Evolutionary conservation across 37 sponge, comb jelly and placozoan genomes (phyloP).

Genomic region (Oopsacas minuta): DNA sequence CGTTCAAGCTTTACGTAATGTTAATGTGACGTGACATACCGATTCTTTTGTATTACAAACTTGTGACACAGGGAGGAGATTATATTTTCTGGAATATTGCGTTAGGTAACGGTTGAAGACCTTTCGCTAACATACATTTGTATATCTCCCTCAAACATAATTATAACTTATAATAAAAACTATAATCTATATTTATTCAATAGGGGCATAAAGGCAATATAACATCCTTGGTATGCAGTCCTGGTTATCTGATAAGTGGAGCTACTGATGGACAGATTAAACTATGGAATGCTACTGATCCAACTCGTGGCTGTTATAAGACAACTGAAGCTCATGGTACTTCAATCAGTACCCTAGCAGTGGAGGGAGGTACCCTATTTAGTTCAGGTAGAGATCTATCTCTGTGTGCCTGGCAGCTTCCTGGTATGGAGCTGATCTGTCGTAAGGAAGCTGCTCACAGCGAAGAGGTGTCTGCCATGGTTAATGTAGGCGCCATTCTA

Average conservation of each 20-base stretch:
- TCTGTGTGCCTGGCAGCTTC: slow-evolving; percentile 60
- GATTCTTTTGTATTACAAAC: no score
- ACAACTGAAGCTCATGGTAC: slow-evolving; percentile 61
- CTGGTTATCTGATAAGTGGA: slow-evolving; percentile 48
- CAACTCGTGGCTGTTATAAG: slow-evolving; percentile 64
- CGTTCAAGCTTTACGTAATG: no score
- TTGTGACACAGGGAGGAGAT: no score
- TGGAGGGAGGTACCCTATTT: slow-evolving; percentile 44
- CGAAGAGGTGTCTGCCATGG: not conserved
- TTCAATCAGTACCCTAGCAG: slow-evolving; percentile 50
- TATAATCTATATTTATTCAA: not conserved
- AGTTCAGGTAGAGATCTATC: slow-evolving; percentile 59
- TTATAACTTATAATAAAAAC: no score
- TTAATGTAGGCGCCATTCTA: not conserved
- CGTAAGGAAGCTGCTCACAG: slow-evolving; percentile 4
- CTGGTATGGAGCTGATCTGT: slow-evolving; percentile 43
- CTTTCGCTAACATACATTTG: no score
- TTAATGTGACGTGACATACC: no score
- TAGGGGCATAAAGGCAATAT: slow-evolving; percentile 74
- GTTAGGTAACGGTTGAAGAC: no score
- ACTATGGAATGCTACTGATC: slow-evolving; percentile 62
- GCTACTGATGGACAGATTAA: slow-evolving; percentile 76
- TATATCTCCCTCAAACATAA: no score
- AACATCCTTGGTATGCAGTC: slow-evolving; percentile 43
- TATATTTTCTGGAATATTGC: no score